These are phyloP conservation scores for Cossypha caffra DNA, from an alignment of 2,797 vertebrate species.

Conservation along the genomic window DNA sequence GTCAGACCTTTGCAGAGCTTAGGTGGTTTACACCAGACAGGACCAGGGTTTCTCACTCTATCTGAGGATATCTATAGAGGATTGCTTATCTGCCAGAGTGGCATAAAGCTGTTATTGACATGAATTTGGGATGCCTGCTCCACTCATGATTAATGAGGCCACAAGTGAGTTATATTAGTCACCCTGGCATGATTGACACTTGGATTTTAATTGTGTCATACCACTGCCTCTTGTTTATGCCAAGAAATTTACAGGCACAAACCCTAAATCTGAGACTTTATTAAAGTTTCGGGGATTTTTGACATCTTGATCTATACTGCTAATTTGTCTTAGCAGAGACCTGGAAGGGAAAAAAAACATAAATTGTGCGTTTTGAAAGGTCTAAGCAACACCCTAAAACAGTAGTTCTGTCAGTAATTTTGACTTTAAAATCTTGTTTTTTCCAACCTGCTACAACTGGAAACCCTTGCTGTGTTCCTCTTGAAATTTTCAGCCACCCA, in stretches of 20 bases:
- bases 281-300: not conserved
- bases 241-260: not conserved
- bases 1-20: not conserved
- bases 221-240: not conserved
- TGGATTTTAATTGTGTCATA: not conserved
- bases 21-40: not conserved
- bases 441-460: not conserved
- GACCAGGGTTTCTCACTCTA: not conserved
- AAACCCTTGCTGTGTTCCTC: not conserved
- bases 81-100: not conserved
- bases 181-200: slow-evolving; percentile 10
- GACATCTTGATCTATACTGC: not conserved
- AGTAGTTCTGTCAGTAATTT: not conserved
- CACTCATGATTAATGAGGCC: slow-evolving; percentile 36
- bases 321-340: slow-evolving; percentile 10
- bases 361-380: not conserved
- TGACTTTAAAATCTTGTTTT: not conserved
- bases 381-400: not conserved
- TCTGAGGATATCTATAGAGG: not conserved
- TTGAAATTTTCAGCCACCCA: not conserved
- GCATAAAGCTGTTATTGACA: not conserved
- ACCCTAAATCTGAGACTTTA: not conserved
- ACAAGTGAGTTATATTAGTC: slow-evolving; percentile 9
- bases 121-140: not conserved
- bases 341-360: not conserved